Evolutionary conservation across 1,140 invertebrate species (phyloP).

Genomic region (Drosophila subpulchrella): DNA sequence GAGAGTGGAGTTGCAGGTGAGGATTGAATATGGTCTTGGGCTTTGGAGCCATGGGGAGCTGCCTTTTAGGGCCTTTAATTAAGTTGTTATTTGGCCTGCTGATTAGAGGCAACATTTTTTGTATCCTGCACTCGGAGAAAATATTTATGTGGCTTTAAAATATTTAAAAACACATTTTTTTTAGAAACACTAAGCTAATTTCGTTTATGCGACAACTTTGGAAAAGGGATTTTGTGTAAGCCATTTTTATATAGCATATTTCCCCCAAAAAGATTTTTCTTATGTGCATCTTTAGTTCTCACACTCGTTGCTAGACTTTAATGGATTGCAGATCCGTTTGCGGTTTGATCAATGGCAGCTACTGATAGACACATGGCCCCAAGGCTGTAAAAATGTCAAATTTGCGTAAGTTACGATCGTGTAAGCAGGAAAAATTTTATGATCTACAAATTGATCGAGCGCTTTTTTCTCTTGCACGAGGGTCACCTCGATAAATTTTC

Average conservation of each 20-base stretch:
- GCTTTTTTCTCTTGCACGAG: conserved; percentile 45
- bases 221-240: not conserved
- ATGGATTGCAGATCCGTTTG: conserved; percentile 44
- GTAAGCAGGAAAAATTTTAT: conserved; percentile 61
- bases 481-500: conserved; percentile 70
- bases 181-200: no score
- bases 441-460: conserved; percentile 76
- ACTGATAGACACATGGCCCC: conserved; percentile 25
- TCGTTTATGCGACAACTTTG: no score
- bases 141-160: not conserved
- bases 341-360: conserved; percentile 63
- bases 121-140: conserved; percentile 16
- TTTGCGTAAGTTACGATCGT: conserved; percentile 74
- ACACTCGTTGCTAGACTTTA: conserved; percentile 25
- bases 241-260: not conserved
- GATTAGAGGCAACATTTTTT: conserved; percentile 74
- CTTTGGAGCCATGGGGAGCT: conserved; percentile 34
- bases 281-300: not conserved
- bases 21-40: conserved; percentile 2
- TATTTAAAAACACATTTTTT: not conserved
- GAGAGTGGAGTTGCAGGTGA: conserved; percentile 26
- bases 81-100: conserved; percentile 76
- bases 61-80: conserved; percentile 76
- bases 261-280: conserved; percentile 2
- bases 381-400: conserved; percentile 78